Evolutionary conservation across 1,140 invertebrate genomes (phyloP).

Genomic region (Heterodera schachtii): DNA sequence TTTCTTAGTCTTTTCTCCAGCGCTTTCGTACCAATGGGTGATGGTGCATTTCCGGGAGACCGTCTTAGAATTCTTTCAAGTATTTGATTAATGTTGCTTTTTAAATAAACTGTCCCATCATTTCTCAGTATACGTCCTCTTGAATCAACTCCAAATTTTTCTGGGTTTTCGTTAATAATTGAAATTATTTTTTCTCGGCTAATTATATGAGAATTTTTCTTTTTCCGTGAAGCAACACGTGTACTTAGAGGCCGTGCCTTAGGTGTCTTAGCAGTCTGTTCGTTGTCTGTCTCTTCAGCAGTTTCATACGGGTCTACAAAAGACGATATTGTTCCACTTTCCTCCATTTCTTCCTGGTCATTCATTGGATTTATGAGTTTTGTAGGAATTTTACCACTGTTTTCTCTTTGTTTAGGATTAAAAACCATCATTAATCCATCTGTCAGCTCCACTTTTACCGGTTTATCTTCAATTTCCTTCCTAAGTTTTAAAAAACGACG

Average conservation of each 20-base stretch:
- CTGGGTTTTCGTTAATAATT: neutral
- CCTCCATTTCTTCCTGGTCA: neutral
- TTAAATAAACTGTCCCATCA: too few relatives aligned
- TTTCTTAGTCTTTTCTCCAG: neutral
- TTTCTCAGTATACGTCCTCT: too few relatives aligned
- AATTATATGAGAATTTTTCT: neutral
- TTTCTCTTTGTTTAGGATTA: neutral
- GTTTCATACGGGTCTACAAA: neutral
- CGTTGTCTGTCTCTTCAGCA: neutral
- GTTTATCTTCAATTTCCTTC: conserved; percentile 27
- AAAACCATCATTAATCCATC: neutral
- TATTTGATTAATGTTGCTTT: too few relatives aligned
- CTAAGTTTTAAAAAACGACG: conserved; percentile 20
- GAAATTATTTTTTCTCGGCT: neutral
- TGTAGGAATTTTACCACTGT: conserved; percentile 6
- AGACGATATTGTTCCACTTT: neutral
- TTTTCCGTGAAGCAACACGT: neutral
- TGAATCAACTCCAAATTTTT: too few relatives aligned
- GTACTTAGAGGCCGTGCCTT: neutral
- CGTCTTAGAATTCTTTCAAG: too few relatives aligned
- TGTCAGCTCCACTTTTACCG: conserved; percentile 5
- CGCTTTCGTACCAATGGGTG: neutral
- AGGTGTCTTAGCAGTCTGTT: conserved; percentile 8
- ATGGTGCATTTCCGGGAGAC: too few relatives aligned
- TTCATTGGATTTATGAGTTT: neutral